Evolutionary conservation across 2,797 vertebrate genomes (phyloP), one percentile per base, ranked within the genome.

Genomic region (Melanotaenia maccullochi): DNA sequence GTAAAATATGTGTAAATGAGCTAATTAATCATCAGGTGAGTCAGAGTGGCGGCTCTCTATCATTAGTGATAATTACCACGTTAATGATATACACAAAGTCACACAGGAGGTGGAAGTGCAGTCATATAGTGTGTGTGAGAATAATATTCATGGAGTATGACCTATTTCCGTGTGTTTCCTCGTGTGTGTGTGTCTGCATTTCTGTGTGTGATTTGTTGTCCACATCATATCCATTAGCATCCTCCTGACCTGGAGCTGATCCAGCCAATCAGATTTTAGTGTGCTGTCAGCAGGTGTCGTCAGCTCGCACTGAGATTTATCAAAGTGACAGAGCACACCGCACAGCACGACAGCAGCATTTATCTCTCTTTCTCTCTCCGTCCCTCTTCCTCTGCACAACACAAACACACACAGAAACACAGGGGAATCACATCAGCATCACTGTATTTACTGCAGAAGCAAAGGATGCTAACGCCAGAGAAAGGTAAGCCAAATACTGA

Each of bases 281-380:
- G 78, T 87, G 79, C 83, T 92, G 92, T 93, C 93, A 93, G 92
- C 93, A 93, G 93, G 93, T 94, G 93, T 91, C 83, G 76, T 92
- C 92, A 89, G 86, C 90, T 87, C 64, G 66, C 90, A 86, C 92
- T 83, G 92, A 94, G 90, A 94, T 93, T 93, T 89, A 94, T 94
- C 93, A 94, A 93, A 92, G 90, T 92, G 93, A 93, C 87, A 78
- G 90, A 85, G 88, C 80, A 70, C 86, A 73, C 89, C 44, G 71
- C 87, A 83, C 87, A 85, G 87, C 82, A 83, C 68, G 90, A 91
- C 91, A 93, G 90, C 89, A 77, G 86, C 88, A 92, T 93, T 90
- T 92, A 90, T 94, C 92, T 91, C 88, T 80, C 78, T 75, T 72
- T 73, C 68, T 62, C 65, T 44, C 52, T 62, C 36, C 30, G 6